These are phyloP conservation scores for Bubo bubo DNA, from an alignment of 2,113 vertebrate genomes.

Conservation along the genomic window DNA sequence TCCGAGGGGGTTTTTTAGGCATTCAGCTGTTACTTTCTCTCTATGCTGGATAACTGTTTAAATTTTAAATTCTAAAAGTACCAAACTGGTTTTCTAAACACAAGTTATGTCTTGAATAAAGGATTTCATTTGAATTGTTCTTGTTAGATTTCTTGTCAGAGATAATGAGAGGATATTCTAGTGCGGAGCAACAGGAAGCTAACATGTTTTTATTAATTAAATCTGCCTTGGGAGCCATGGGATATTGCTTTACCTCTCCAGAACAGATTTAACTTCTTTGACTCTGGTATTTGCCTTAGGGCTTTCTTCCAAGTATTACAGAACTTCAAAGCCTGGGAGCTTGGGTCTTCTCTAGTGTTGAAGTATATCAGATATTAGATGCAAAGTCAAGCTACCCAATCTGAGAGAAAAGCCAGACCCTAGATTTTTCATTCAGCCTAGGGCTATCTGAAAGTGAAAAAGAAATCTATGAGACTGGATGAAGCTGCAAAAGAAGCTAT, in stretches of 20 bases:
- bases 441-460: background rate
- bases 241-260: background rate
- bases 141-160: background rate
- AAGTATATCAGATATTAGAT: background rate
- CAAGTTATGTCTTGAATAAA: background rate
- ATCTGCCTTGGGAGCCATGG: background rate
- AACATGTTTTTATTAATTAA: background rate
- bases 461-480: background rate
- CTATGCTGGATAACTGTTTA: background rate
- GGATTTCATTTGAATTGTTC: background rate
- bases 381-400: background rate
- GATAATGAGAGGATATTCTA: background rate
- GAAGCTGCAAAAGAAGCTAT: background rate
- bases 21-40: background rate
- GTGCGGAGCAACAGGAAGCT: background rate
- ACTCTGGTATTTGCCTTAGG: background rate
- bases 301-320: background rate
- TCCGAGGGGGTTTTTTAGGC: background rate
- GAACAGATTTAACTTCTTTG: background rate
- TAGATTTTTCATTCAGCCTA: background rate
- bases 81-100: background rate
- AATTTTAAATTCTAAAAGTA: background rate
- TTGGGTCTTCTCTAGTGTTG: background rate
- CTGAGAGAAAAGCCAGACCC: background rate
- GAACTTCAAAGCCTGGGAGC: background rate